phyloP scores from a whole-genome alignment of 2,797 vertebrate species.

The Saxicola maurus region DNA sequence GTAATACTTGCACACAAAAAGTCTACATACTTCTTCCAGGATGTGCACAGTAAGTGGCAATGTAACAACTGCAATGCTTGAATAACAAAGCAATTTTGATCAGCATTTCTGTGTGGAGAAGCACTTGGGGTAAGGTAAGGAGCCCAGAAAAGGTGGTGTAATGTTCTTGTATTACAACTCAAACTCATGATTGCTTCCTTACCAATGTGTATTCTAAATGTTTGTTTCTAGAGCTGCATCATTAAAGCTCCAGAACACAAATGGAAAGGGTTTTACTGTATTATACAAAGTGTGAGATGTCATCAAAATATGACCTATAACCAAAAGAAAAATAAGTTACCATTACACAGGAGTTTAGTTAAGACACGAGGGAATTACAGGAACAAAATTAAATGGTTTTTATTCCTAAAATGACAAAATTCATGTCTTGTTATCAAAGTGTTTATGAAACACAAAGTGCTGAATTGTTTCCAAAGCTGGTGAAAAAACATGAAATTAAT shows the following conservation, averaged over 20 bases:
- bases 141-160: not conserved
- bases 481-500: not conserved
- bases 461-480: not conserved
- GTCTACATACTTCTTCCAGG: not conserved
- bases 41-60: not conserved
- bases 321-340: not conserved
- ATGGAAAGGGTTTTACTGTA: not conserved
- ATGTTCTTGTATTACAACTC: not conserved
- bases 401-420: not conserved
- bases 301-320: not conserved
- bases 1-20: not conserved
- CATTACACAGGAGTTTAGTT: not conserved
- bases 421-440: not conserved
- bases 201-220: not conserved
- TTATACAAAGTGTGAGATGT: not conserved
- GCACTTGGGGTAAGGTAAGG: not conserved
- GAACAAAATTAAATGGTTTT: not conserved
- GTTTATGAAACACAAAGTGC: not conserved
- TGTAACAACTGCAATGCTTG: not conserved
- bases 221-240: not conserved
- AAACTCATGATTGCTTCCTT: not conserved
- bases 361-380: fast-evolving
- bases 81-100: not conserved
- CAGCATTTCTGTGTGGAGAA: not conserved
- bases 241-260: not conserved